These are phyloP conservation scores for Anas platyrhynchos DNA, from an alignment of 2,113 vertebrate species.

Conservation along the genomic window DNA sequence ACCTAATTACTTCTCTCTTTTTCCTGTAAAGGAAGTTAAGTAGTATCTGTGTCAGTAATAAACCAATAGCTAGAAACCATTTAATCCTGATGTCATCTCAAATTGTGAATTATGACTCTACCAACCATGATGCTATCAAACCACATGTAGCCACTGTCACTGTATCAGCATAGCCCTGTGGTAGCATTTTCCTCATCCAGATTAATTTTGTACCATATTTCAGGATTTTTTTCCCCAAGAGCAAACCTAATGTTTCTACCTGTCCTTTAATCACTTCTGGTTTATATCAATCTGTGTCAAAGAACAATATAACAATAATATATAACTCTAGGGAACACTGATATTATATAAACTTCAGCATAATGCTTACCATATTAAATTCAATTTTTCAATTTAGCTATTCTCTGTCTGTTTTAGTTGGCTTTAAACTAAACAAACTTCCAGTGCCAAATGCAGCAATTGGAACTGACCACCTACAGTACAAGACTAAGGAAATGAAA, in stretches of 20 bases:
- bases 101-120: neutral
- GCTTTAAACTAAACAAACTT: conserved; percentile 59
- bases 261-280: conserved; percentile 38
- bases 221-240: neutral
- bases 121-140: neutral
- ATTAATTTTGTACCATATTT: conserved; percentile 5
- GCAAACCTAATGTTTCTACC: conserved; percentile 39
- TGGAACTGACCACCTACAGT: conserved; percentile 68
- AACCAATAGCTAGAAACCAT: neutral
- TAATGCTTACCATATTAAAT: conserved; percentile 63
- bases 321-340: conserved; percentile 45
- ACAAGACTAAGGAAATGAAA: conserved; percentile 67
- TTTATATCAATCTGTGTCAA: conserved; percentile 55
- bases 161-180: neutral
- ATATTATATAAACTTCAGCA: conserved; percentile 62
- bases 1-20: neutral
- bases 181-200: neutral
- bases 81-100: neutral
- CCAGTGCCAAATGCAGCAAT: conserved; percentile 56
- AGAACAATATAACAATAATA: conserved; percentile 30
- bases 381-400: conserved; percentile 67
- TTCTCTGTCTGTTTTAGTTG: conserved; percentile 71
- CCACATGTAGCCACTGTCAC: neutral
- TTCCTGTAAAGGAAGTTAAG: neutral
- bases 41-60: neutral